A percentile compares a stretch with the other conserved stretches of the same genome.
Conservation (phyloP, 2,888 invertebrate genomes). For the Agrilus cyanescens region DNA sequence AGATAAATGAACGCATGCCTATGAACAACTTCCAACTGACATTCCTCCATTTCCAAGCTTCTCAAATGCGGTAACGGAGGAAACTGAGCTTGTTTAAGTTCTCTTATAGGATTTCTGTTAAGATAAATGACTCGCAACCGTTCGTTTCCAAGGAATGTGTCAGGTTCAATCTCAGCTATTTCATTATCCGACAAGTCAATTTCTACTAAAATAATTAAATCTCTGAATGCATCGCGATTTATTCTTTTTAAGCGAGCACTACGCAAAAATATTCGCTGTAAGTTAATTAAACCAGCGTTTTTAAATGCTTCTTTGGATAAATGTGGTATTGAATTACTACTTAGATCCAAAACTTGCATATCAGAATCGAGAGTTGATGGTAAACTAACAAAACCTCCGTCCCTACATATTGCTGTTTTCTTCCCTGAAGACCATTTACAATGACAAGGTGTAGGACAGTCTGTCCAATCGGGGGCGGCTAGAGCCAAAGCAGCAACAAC, state of each 20-base stretch:
- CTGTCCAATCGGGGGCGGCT: constrained; percentile 70
- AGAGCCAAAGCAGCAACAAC: constrained; percentile 35
- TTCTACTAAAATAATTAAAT: constrained; percentile 74
- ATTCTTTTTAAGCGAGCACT: constrained; percentile 64
- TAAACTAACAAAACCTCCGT: constrained; percentile 66
- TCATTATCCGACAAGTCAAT: constrained; percentile 78
- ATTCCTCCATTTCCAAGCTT: constrained; percentile 68
- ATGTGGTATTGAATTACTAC: constrained; percentile 65
- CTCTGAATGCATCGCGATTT: constrained; percentile 74
- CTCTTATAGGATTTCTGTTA: constrained; percentile 70
- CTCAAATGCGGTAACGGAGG: constrained; percentile 69
- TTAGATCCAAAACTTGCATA: constrained; percentile 78
- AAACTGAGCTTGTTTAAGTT: constrained; percentile 65
- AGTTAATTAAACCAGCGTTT: constrained; percentile 63
- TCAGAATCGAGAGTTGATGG: constrained; percentile 59
- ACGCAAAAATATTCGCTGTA: constrained; percentile 72
- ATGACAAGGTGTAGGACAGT: constrained; percentile 74
- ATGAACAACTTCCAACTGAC: constrained; percentile 63
- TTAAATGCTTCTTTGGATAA: constrained; percentile 71
- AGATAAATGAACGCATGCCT: constrained; percentile 66
- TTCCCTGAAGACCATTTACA: constrained; percentile 91
- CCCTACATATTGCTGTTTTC: constrained; percentile 76
- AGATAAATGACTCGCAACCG: constrained; percentile 65
- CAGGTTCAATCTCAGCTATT: constrained; percentile 58
- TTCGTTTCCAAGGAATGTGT: constrained; percentile 77